phyloP scores from a whole-genome alignment of 2,797 vertebrate genomes.

The Mus minutoides region DNA sequence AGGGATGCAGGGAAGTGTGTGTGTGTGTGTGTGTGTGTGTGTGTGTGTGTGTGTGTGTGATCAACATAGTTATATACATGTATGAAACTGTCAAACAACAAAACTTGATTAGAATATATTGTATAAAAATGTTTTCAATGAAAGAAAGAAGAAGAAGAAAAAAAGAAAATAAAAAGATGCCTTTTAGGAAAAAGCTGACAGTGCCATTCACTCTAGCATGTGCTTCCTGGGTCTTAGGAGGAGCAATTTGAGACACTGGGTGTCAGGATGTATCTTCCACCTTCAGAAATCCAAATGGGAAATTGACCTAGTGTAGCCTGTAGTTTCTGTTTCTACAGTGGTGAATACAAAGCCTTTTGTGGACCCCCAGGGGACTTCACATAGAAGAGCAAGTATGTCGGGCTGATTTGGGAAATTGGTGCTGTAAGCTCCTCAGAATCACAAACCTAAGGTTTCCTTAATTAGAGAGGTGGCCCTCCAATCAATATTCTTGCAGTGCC shows the following conservation, averaged over 20 bases:
- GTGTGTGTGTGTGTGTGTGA: neutral
- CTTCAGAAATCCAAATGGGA: slow-evolving; percentile 58
- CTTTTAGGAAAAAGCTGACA: neutral
- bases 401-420: slow-evolving; percentile 76
- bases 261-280: neutral
- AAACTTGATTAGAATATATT: neutral
- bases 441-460: slow-evolving; percentile 70
- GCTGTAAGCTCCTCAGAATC: slow-evolving; percentile 65
- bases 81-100: neutral
- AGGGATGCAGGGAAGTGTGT: neutral
- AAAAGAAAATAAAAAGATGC: neutral
- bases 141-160: neutral
- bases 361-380: slow-evolving; percentile 64
- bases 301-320: neutral
- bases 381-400: slow-evolving; percentile 62
- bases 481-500: slow-evolving; percentile 72
- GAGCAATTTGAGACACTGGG: slow-evolving; percentile 4
- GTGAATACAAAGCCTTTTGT: slow-evolving; percentile 62
- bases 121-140: neutral
- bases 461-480: slow-evolving; percentile 78
- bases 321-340: slow-evolving; percentile 35
- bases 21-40: neutral
- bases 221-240: neutral
- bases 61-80: neutral
- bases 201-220: neutral